These are phyloP conservation scores for Orientallactaga bullata DNA, from an alignment of 2,113 vertebrate genomes.

Conservation along the genomic window DNA sequence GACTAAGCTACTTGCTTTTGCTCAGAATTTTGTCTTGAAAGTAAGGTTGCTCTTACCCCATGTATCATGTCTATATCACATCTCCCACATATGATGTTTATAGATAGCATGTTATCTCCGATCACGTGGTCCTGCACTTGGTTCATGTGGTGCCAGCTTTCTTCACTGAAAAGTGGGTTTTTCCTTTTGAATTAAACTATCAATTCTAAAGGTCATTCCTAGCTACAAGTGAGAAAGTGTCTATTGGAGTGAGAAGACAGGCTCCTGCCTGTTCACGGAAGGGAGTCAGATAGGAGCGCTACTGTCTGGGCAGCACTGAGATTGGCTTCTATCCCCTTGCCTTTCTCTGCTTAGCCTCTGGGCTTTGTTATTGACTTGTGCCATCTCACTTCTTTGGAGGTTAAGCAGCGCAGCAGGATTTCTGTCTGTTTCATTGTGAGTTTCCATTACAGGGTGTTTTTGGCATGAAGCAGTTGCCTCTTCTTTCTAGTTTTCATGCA, in stretches of 20 bases:
- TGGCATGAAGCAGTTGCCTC: not conserved
- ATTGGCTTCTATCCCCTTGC: not conserved
- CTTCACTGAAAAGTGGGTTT: not conserved
- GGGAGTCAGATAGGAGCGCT: not conserved
- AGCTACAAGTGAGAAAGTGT: not conserved
- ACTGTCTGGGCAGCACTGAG: not conserved
- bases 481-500: not conserved
- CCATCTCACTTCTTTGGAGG: not conserved
- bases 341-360: not conserved
- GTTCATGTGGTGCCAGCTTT: not conserved
- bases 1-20: not conserved
- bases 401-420: not conserved
- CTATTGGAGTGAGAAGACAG: not conserved
- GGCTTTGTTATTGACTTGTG: not conserved
- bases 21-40: not conserved
- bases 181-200: not conserved
- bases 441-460: not conserved
- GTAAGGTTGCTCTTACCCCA: not conserved
- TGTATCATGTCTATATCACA: not conserved
- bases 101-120: not conserved
- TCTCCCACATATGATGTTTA: not conserved
- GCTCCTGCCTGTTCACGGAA: not conserved
- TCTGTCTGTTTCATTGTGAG: constrained; percentile 9
- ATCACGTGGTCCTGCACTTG: not conserved
- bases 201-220: not conserved